These are phyloP conservation scores for Istiophorus platypterus DNA, from an alignment of 2,113 vertebrate genomes.

Conservation along the genomic window DNA sequence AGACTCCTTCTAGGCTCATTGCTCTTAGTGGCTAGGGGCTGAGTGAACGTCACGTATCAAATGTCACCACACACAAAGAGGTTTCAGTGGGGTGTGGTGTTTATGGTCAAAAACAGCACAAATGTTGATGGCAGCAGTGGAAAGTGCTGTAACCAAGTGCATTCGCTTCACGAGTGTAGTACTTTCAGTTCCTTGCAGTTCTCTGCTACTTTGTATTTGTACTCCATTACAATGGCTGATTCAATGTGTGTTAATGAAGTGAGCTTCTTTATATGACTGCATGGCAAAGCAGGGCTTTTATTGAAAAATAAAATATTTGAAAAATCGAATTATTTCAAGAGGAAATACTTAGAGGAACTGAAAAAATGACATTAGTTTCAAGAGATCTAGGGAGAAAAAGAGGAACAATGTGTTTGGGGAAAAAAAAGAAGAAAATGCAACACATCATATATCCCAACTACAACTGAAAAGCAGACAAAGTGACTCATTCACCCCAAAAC, in stretches of 20 bases:
- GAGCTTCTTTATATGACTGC: neutral
- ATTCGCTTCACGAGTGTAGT: neutral
- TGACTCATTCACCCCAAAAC: slow-evolving; percentile 30
- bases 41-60: slow-evolving; percentile 15
- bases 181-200: neutral
- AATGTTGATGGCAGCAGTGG: neutral
- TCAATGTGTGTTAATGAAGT: neutral
- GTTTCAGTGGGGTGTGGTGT: slow-evolving; percentile 31
- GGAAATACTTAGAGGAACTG: neutral
- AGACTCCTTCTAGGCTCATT: slow-evolving; percentile 11
- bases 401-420: neutral
- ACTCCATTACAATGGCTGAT: neutral
- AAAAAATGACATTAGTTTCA: neutral
- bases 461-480: neutral
- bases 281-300: neutral
- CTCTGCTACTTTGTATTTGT: no score
- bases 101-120: neutral
- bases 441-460: slow-evolving; percentile 9
- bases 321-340: no score
- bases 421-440: slow-evolving; percentile 12
- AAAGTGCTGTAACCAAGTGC: neutral
- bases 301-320: neutral
- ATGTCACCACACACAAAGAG: slow-evolving; percentile 47
- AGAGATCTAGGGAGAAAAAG: neutral
- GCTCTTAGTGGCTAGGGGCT: slow-evolving; percentile 21